Evolutionary conservation across 1,140 invertebrate species (phyloP).

Genomic region (Chelonus insularis): DNA sequence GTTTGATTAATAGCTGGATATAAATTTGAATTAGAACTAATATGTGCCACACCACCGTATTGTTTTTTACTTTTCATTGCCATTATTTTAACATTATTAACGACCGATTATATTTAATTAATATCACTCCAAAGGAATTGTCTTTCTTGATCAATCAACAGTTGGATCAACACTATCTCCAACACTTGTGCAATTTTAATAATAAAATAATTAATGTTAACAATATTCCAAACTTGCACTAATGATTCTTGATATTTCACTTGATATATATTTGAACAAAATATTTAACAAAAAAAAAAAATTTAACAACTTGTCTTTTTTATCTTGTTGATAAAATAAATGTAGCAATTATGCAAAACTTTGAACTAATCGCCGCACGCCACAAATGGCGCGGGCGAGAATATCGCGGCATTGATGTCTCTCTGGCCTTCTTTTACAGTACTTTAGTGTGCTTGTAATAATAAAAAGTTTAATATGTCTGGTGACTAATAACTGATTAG

Average conservation of each 20-base stretch:
- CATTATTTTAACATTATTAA: slow-evolving; percentile 38
- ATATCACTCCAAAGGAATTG: background rate
- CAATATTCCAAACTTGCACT: too few relatives aligned
- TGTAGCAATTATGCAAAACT: background rate
- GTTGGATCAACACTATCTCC: background rate
- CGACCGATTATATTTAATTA: background rate
- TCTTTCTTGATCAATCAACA: background rate
- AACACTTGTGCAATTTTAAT: background rate
- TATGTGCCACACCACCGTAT: slow-evolving; percentile 41
- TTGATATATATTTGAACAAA: too few relatives aligned
- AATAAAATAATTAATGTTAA: background rate
- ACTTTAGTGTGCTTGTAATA: background rate
- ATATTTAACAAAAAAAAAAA: too few relatives aligned
- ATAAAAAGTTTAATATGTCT: background rate
- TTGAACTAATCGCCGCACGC: background rate
- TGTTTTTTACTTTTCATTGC: slow-evolving; percentile 57
- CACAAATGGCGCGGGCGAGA: background rate
- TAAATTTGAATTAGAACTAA: slow-evolving; percentile 43
- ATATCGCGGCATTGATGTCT: slow-evolving; percentile 18
- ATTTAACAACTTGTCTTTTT: too few relatives aligned
- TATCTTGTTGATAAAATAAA: background rate
- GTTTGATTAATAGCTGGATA: slow-evolving; percentile 78
- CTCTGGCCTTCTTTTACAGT: slow-evolving; percentile 1
- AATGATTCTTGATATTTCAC: too few relatives aligned
- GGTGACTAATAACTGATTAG: too few relatives aligned